Evolutionary conservation across 2,797 vertebrate genomes (phyloP), one percentile per base, ranked within the genome.

Genomic region (Phrynocephalus guinanensis): DNA sequence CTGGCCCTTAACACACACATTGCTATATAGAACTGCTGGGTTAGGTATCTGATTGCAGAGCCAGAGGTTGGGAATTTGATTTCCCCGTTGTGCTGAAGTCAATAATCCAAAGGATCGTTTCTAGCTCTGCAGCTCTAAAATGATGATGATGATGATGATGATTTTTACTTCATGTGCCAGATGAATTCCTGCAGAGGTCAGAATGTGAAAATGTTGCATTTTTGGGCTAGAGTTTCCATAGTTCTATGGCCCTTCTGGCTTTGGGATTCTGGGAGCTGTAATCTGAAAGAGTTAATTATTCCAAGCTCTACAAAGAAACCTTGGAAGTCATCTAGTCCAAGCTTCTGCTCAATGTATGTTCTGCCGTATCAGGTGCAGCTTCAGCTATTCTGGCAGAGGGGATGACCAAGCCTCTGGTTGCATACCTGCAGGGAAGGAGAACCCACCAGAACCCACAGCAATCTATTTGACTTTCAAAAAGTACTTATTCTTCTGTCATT

Each of bases 271-370:
- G 44, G 75, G 72, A 24, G 18, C 16, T 75, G 22, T 75, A 75
- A 6, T 75, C n/a, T n/a, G 30, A 75, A 38, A 20, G 38, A 73
- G 7, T 15, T 73, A 18, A 33, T 6, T 38, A 7, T 73, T 38
- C 16, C 7, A 10, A 5, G 16, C 20, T 7, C 33, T 75, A 20
- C 44, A 20, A 18, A 75, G 6, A 30, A 30, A 13, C 11, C 33
- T 60, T 73, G 50, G 83, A 84, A 63, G 83, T 76, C 71, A 75
- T 84, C 72, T 63, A 76, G 33, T 13, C 16, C 72, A 75, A 9
- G 7, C 72, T 8, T 26, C 13, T 66, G 52, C 82, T 60, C 50
- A 26, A 11, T 56, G 50, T n/a, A 79, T 4, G 28, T 56, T 79
- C 50, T 79, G 50, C 16, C 33, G 44, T 75, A 6, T 44, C 20